Percentiles rank a stretch among this genome's conserved stretches.
These are phyloP conservation scores for Thinocorus orbignyianus DNA, from an alignment of 2,113 vertebrate species.

Conservation along the genomic window DNA sequence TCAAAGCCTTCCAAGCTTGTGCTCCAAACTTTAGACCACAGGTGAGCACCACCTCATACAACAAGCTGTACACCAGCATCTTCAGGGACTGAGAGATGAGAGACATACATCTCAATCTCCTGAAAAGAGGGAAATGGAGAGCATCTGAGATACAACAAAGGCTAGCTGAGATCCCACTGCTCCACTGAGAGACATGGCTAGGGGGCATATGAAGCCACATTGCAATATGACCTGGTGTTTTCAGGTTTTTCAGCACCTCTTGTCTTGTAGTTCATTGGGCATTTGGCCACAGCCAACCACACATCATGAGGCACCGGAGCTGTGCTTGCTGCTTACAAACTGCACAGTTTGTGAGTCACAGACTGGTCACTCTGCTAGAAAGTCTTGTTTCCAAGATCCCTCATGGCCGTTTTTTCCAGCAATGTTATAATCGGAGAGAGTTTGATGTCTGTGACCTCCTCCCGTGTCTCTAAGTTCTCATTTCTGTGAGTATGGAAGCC, in stretches of 20 bases:
- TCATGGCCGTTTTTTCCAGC: fast-evolving
- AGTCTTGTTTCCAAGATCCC: background rate
- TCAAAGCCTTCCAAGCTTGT: background rate
- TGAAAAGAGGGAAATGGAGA: background rate
- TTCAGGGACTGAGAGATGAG: background rate
- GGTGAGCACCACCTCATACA: background rate
- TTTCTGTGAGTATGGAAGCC: background rate
- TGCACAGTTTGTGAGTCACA: background rate
- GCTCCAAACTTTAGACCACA: background rate
- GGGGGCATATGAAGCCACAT: background rate
- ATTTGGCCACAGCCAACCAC: background rate
- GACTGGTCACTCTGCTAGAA: background rate
- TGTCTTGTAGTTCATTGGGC: background rate
- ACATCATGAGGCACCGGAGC: background rate
- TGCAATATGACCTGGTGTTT: background rate
- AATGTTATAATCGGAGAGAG: background rate
- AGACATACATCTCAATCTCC: background rate
- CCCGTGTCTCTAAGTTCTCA: background rate
- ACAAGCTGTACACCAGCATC: background rate
- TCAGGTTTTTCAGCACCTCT: background rate
- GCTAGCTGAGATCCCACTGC: background rate
- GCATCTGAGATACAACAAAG: background rate
- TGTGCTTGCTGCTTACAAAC: background rate
- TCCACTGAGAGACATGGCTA: background rate
- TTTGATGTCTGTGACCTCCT: background rate